These are phyloP conservation scores for Leptarthrus brevirostris DNA, from an alignment of 2,888 invertebrate genomes.

Conservation along the genomic window DNA sequence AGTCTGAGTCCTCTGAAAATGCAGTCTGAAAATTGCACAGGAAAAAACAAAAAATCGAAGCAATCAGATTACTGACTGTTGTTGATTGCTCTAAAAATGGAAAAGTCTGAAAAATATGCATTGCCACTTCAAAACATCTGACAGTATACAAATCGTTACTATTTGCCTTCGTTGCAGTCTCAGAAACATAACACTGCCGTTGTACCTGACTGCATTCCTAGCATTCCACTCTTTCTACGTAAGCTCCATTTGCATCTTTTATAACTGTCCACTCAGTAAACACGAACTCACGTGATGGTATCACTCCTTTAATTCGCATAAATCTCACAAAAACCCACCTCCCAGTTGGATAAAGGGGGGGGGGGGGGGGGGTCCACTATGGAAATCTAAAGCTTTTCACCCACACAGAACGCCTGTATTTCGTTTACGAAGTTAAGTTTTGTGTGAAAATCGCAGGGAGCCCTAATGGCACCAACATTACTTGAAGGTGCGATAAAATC, in stretches of 20 bases:
- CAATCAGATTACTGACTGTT: too few relatives aligned
- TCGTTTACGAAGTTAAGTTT: neutral
- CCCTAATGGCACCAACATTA: conserved; percentile 26
- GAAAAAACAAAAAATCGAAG: too few relatives aligned
- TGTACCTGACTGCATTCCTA: conserved; percentile 1
- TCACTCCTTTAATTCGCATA: conserved; percentile 43
- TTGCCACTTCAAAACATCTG: neutral
- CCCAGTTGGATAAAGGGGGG: conserved; percentile 16
- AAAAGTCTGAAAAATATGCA: neutral
- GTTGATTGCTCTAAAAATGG: neutral
- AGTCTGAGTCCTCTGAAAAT: too few relatives aligned
- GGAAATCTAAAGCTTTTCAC: conserved; percentile 28
- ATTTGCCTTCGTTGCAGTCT: neutral
- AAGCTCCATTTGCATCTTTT: conserved; percentile 39
- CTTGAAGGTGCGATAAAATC: conserved; percentile 44
- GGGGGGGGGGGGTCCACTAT: neutral
- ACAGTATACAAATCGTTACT: neutral
- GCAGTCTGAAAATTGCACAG: too few relatives aligned
- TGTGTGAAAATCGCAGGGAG: neutral
- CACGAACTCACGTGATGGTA: conserved; percentile 23
- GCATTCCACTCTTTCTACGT: neutral
- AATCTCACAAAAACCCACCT: conserved; percentile 33
- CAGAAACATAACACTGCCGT: neutral
- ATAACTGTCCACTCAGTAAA: conserved; percentile 42
- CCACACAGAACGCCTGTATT: neutral